Conservation (phyloP, 2,113 vertebrate genomes). For the Cynocephalus volans region DNA sequence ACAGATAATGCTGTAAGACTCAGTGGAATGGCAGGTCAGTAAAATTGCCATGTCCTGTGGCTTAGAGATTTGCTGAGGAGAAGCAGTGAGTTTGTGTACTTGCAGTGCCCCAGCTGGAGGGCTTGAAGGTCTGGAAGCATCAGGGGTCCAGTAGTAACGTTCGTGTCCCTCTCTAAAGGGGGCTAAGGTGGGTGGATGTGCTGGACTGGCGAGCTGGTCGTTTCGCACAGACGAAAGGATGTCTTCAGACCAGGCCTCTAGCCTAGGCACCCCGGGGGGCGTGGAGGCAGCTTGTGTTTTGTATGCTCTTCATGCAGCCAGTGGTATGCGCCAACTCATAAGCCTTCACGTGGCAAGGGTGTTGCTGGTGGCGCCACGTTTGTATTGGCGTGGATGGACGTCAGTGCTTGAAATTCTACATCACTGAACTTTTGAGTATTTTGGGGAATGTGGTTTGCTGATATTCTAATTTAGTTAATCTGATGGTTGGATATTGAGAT, state of each 20-base stretch:
- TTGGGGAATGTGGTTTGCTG: neutral
- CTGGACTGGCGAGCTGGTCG: neutral
- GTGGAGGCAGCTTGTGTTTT: neutral
- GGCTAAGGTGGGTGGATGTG: rapidly evolving
- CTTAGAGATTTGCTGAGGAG: neutral
- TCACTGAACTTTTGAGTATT: neutral
- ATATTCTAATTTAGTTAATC: neutral
- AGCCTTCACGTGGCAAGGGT: neutral
- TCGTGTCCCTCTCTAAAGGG: neutral
- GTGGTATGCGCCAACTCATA: rapidly evolving
- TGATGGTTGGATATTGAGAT: neutral
- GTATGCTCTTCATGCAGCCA: neutral
- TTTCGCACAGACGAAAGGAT: rapidly evolving
- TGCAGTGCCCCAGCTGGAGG: neutral
- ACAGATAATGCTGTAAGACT: rapidly evolving
- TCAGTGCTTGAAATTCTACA: neutral
- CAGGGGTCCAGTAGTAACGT: too few relatives aligned
- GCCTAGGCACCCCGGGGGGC: neutral
- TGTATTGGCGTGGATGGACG: neutral
- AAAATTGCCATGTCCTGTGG: neutral
- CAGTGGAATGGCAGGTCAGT: neutral
- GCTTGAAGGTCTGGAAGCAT: neutral
- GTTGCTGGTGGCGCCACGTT: too few relatives aligned
- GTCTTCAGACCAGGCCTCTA: neutral
- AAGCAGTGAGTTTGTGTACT: neutral